phyloP scores from a whole-genome alignment of 2,888 invertebrate species.

The Carterocephalus palaemon region DNA sequence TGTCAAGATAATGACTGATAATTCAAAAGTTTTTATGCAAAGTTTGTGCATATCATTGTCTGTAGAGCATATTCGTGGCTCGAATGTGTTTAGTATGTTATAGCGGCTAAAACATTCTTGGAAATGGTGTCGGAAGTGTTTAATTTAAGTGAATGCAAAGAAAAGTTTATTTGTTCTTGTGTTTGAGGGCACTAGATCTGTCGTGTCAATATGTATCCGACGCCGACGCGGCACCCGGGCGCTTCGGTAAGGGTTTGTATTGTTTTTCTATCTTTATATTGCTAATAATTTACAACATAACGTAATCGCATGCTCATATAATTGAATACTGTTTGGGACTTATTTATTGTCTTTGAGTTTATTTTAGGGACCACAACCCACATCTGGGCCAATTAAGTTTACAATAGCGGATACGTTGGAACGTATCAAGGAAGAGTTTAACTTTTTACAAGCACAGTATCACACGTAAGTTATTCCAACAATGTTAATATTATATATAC shows the following conservation, averaged over 20 bases:
- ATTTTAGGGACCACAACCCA: constrained; percentile 88
- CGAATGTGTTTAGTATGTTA: constrained; percentile 61
- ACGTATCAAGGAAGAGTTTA: constrained; percentile 97
- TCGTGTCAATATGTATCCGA: constrained; percentile 82
- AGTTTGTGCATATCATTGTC: constrained; percentile 77
- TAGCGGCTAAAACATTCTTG: constrained; percentile 56
- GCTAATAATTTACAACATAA: constrained; percentile 5
- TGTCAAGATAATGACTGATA: constrained; percentile 66
- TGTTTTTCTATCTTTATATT: constrained; percentile 38
- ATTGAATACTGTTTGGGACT: constrained; percentile 13
- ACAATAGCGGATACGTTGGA: constrained; percentile 95
- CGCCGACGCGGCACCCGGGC: constrained; percentile 87
- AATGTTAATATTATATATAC: no score
- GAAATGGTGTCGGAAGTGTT: constrained; percentile 63
- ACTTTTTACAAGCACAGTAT: constrained; percentile 96
- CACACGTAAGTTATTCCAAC: constrained; percentile 86
- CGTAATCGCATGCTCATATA: constrained; percentile 3
- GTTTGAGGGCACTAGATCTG: constrained; percentile 31
- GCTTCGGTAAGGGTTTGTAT: constrained; percentile 83
- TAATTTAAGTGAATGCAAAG: constrained; percentile 55
- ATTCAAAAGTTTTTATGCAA: constrained; percentile 68
- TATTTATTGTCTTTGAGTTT: constrained; percentile 37
- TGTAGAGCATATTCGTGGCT: constrained; percentile 60
- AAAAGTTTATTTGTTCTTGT: constrained; percentile 60
- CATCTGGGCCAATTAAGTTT: constrained; percentile 94